Evolutionary conservation across 2,888 invertebrate species (phyloP), one percentile per base, ranked within the genome.

Genomic region (Listrodromus nycthemerus): DNA sequence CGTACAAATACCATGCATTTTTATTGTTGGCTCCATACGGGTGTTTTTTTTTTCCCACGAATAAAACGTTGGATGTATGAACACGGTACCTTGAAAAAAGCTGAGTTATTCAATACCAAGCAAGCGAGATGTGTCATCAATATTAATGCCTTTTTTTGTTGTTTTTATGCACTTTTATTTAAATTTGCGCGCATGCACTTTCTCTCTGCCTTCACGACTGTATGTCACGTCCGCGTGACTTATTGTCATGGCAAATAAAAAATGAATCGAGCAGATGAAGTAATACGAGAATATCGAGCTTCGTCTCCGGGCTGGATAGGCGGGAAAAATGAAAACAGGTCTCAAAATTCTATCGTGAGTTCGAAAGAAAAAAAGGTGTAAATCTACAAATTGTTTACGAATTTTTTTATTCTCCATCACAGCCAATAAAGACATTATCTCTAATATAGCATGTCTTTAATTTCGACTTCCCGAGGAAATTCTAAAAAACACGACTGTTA

Each of bases 311-410:
- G 33, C 16, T 16, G 61, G 33, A 61, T 33, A 6, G n/a, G 10
- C 30, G 6, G 6, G 27, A 6, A 7, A 27, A 33, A 30, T 27
- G 16, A 61, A 61, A 5, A 33, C 30, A 6, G 27, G 13, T 5
- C 30, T n/a, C 33, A 33, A 33, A 61, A 61, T 7, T 69, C 45
- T 69, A 67, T 77, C 67, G 77, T 55, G 58, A 69, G 65, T 77
- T 52, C 77, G 69, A 67, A 69, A 67, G 4, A 55, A 41, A 41
- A 37, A 41, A 41, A 41, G 7, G 8, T 37, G 7, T 10, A 10
- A 37, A 37, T 37, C 37, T 37, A 10, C 10, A 37, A 7, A 37
- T 8, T 37, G 8, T 37, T 37, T 37, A 8, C 37, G 10, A 37
- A 37, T 37, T 37, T 8, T 37, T 10, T 7, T 8, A 2, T 37